These are phyloP conservation scores for Oscheius sp. DNA, from an alignment of 2,888 invertebrate species.

Conservation along the genomic window DNA sequence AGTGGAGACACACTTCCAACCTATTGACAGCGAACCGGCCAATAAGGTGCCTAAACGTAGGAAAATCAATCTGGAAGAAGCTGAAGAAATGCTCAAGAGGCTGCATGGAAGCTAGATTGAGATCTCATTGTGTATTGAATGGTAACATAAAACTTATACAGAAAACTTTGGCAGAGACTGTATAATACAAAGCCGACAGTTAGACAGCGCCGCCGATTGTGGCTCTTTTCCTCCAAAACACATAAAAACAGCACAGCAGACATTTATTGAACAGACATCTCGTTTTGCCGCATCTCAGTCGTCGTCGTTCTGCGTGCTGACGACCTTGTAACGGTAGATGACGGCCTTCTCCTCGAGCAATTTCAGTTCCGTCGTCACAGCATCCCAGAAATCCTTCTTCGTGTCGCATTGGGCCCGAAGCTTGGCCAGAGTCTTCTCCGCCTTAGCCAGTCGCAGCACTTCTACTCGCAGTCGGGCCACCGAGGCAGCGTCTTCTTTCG, in stretches of 20 bases:
- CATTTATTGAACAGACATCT: no score
- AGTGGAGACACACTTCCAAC: not conserved
- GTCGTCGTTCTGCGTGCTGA: not conserved
- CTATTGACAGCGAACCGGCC: not conserved
- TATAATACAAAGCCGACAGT: no score
- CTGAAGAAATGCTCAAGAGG: not conserved
- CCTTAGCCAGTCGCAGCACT: not conserved
- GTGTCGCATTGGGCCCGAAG: not conserved
- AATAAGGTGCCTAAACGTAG: not conserved
- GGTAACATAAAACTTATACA: no score
- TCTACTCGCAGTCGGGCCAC: slow-evolving; percentile 22
- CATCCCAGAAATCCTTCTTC: not conserved
- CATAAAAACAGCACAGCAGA: no score
- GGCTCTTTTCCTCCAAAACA: no score
- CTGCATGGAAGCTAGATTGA: not conserved
- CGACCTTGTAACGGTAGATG: slow-evolving; percentile 1
- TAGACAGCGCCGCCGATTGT: no score
- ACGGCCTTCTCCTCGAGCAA: slow-evolving; percentile 8
- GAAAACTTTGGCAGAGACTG: no score
- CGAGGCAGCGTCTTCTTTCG: no score
- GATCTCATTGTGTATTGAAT: no score
- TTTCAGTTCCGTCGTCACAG: not conserved
- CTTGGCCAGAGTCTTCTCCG: not conserved
- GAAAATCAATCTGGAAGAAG: slow-evolving; percentile 4
- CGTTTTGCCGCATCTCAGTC: no score